Percentiles rank a stretch among this genome's conserved stretches.
Evolutionary conservation across 1,140 invertebrate genomes (phyloP).

Genomic region (Tetragnatha versicolor): DNA sequence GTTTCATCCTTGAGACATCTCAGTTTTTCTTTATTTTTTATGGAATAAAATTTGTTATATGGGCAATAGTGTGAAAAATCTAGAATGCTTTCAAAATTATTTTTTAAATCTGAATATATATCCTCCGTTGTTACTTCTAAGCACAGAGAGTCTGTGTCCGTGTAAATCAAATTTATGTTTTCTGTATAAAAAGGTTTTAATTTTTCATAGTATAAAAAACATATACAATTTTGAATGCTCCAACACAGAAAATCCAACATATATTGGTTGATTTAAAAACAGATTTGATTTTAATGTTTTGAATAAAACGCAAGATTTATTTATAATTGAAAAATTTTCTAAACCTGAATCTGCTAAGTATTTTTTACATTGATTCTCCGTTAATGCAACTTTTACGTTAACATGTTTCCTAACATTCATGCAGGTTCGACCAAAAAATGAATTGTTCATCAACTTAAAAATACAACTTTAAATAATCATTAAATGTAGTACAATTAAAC

Average conservation of each 20-base stretch:
- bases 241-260: background rate
- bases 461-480: constrained; percentile 59
- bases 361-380: background rate
- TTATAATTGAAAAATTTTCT: background rate
- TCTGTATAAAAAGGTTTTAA: background rate
- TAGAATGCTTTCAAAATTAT: background rate
- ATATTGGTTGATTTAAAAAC: background rate
- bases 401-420: constrained; percentile 60
- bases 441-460: constrained; percentile 66
- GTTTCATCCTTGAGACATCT: background rate
- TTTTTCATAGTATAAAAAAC: background rate
- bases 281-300: background rate
- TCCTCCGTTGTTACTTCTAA: background rate
- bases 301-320: background rate
- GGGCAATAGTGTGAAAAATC: background rate
- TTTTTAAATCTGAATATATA: too few relatives aligned
- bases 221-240: background rate
- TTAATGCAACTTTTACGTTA: background rate
- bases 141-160: background rate
- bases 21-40: background rate
- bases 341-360: constrained; percentile 58
- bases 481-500: constrained; percentile 57
- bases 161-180: background rate
- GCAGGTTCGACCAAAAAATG: constrained; percentile 66
- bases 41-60: background rate